A percentile compares a stretch with the other conserved stretches of the same genome.
phyloP scores from a whole-genome alignment of 2,888 invertebrate genomes.

The Desoria tigrina region DNA sequence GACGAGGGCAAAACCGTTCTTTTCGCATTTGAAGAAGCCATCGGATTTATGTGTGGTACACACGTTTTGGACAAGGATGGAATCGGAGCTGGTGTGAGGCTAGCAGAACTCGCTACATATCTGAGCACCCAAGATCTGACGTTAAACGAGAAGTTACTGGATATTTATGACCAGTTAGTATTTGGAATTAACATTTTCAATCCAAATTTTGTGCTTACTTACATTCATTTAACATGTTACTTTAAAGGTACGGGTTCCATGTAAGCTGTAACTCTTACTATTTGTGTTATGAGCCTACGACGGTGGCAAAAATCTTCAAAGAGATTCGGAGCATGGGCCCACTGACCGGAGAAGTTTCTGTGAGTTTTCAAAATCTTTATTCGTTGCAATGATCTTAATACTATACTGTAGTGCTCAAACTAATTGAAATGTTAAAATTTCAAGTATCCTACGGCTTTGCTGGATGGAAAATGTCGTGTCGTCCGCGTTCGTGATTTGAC shows the following conservation, averaged over 20 bases:
- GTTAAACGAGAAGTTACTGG: constrained; percentile 64
- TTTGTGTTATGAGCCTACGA: constrained; percentile 73
- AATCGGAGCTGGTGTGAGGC: constrained; percentile 79
- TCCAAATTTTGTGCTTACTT: neutral
- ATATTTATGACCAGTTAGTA: constrained; percentile 70
- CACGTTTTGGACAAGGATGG: constrained; percentile 95
- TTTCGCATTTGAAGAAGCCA: constrained; percentile 97
- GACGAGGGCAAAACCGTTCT: constrained; percentile 74
- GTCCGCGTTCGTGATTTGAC: constrained; percentile 81
- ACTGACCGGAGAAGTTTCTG: neutral
- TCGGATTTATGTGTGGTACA: constrained; percentile 94
- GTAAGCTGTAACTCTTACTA: constrained; percentile 85
- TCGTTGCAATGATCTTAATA: too few relatives aligned
- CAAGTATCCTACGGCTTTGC: constrained; percentile 72
- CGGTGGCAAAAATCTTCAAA: constrained; percentile 75
- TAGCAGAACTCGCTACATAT: constrained; percentile 74
- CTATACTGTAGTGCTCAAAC: too few relatives aligned
- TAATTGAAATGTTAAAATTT: too few relatives aligned
- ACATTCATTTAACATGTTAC: constrained; percentile 11
- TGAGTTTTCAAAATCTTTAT: neutral
- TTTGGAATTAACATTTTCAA: too few relatives aligned
- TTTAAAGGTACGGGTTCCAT: constrained; percentile 80
- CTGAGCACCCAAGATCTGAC: constrained; percentile 63
- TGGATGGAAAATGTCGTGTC: constrained; percentile 66
- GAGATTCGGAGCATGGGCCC: constrained; percentile 67